A percentile compares a stretch with the other conserved stretches of the same genome.
Conservation (phyloP, 2,797 vertebrate genomes). For the Macropus fuliginosus region DNA sequence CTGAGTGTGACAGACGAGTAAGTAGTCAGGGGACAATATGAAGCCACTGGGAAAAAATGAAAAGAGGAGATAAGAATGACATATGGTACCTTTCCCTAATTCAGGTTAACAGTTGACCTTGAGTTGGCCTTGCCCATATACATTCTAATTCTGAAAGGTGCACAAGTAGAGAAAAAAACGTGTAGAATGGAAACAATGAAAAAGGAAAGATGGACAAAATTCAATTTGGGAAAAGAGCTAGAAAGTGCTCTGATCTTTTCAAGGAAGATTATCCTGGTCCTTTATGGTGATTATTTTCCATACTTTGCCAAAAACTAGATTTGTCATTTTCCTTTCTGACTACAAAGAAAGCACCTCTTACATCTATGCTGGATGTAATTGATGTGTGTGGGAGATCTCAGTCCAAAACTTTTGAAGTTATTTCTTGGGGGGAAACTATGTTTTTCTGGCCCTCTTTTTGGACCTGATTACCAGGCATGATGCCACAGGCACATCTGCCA, state of each 20-base stretch:
- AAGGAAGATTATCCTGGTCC: conserved; percentile 1
- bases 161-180: not conserved
- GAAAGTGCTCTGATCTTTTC: conserved; percentile 45
- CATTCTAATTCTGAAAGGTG: not conserved
- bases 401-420: conserved; percentile 7
- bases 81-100: not conserved
- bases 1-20: not conserved
- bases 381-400: not conserved
- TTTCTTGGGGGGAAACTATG: not conserved
- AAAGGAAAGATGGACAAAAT: not conserved
- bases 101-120: not conserved
- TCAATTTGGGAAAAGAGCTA: conserved; percentile 38
- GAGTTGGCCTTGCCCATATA: not conserved
- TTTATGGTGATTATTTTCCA: conserved; percentile 39
- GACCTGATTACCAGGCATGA: not conserved
- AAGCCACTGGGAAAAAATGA: not conserved
- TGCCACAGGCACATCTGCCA: not conserved
- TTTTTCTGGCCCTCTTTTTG: conserved; percentile 3
- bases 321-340: not conserved
- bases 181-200: not conserved
- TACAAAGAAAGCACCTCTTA: not conserved
- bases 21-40: not conserved
- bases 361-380: not conserved
- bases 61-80: not conserved
- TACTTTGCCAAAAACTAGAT: not conserved